phyloP scores from a whole-genome alignment of 2,888 invertebrate species.

The Orthosia cruda region DNA sequence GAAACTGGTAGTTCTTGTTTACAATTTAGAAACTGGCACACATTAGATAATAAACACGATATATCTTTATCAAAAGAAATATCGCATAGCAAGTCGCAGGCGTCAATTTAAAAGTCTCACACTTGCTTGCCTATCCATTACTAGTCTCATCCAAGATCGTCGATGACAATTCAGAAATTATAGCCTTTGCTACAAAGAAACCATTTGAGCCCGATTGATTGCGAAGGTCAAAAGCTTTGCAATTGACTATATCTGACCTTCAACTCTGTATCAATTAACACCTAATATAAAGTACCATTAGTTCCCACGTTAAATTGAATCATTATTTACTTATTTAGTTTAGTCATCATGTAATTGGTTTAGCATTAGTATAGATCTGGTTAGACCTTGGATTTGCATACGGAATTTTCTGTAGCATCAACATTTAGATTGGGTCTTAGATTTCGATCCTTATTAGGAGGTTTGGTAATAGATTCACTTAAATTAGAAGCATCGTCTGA shows the following conservation, averaged over 20 bases:
- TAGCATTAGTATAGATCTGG: slow-evolving; percentile 42
- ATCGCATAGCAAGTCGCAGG: neutral
- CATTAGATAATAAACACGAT: slow-evolving; percentile 14
- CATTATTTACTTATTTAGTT: slow-evolving; percentile 49
- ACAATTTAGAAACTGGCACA: slow-evolving; percentile 10
- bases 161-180: slow-evolving; percentile 37
- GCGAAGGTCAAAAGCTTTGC: slow-evolving; percentile 54
- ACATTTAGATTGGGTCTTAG: slow-evolving; percentile 1
- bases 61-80: neutral
- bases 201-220: slow-evolving; percentile 34
- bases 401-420: slow-evolving; percentile 12
- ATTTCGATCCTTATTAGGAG: slow-evolving; percentile 1
- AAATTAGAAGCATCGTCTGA: neutral
- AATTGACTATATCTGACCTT: slow-evolving; percentile 58
- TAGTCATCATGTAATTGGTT: slow-evolving; percentile 53
- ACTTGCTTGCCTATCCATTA: slow-evolving; percentile 13
- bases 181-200: slow-evolving; percentile 29
- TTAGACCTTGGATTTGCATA: slow-evolving; percentile 45
- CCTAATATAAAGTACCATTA: slow-evolving; percentile 27
- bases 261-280: slow-evolving; percentile 58
- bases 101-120: slow-evolving; percentile 2
- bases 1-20: slow-evolving; percentile 7
- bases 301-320: slow-evolving; percentile 67
- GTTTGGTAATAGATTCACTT: neutral
- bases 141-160: slow-evolving; percentile 29